Evolutionary conservation across 53 echinoderm and acorn worm species (phyloP).

Genomic region (Glandiceps talaboti): DNA sequence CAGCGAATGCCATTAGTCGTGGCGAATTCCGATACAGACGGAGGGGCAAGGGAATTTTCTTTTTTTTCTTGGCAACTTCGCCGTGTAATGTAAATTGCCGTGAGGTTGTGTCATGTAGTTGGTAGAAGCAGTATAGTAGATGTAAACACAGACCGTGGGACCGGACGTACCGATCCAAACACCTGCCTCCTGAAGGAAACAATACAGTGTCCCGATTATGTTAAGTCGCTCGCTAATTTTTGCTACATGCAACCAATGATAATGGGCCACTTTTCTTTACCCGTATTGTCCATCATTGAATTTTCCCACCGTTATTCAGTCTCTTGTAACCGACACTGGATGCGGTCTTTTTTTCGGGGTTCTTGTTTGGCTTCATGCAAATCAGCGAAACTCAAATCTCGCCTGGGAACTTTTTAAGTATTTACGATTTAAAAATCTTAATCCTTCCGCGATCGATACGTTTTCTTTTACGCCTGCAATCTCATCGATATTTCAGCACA

Average conservation of each 20-base stretch:
- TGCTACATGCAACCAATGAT: background rate
- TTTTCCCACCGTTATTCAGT: too few relatives aligned
- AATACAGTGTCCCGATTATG: background rate
- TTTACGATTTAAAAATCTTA: background rate
- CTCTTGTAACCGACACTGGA: too few relatives aligned
- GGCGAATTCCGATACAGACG: background rate
- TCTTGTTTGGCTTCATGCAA: background rate
- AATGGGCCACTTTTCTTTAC: too few relatives aligned
- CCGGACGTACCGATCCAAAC: background rate
- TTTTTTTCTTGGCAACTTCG: too few relatives aligned
- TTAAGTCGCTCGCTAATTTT: background rate
- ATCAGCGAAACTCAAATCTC: background rate
- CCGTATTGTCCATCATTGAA: too few relatives aligned
- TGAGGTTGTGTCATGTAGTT: too few relatives aligned
- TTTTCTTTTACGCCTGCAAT: background rate
- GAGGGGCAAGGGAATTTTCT: background rate
- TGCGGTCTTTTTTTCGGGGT: too few relatives aligned
- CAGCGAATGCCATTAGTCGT: background rate
- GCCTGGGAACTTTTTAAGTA: background rate
- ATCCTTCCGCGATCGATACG: background rate
- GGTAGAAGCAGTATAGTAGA: too few relatives aligned
- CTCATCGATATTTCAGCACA: too few relatives aligned
- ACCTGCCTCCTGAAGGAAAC: background rate
- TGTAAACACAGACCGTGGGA: background rate
- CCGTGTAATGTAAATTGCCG: too few relatives aligned